These are phyloP conservation scores for Drosophila recens DNA, from an alignment of 2,888 invertebrate genomes.

Conservation along the genomic window DNA sequence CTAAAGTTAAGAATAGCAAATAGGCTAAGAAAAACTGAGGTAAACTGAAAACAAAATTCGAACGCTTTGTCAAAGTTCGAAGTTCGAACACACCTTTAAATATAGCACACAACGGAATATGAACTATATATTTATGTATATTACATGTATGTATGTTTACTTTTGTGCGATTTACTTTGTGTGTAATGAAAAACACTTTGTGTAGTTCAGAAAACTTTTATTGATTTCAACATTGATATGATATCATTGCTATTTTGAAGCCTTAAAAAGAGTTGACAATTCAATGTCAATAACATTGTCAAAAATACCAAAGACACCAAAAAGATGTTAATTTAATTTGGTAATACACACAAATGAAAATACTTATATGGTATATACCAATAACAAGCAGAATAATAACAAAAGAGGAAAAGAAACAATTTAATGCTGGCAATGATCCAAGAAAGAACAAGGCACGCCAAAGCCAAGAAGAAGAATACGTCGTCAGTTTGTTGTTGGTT, in stretches of 20 bases:
- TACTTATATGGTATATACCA: conserved; percentile 2
- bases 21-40: conserved; percentile 40
- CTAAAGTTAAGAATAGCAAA: conserved; percentile 62
- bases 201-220: not conserved
- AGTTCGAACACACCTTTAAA: conserved; percentile 10
- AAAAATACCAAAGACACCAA: conserved; percentile 18
- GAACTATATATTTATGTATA: not conserved
- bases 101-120: not conserved
- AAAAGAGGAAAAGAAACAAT: conserved; percentile 12
- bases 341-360: not conserved
- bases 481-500: conserved; percentile 30
- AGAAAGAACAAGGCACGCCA: conserved; percentile 34
- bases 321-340: conserved; percentile 28
- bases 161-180: not conserved
- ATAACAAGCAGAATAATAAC: conserved; percentile 18
- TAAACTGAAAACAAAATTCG: conserved; percentile 10
- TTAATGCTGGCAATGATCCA: conserved; percentile 35
- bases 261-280: not conserved
- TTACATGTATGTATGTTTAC: not conserved
- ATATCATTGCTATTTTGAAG: not conserved
- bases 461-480: conserved; percentile 17
- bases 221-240: conserved; percentile 1
- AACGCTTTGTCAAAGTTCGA: conserved; percentile 10
- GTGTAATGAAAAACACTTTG: not conserved
- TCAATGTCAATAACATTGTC: conserved; percentile 44